These are phyloP conservation scores for Clangula hyemalis DNA, from an alignment of 2,797 vertebrate genomes.

Conservation along the genomic window DNA sequence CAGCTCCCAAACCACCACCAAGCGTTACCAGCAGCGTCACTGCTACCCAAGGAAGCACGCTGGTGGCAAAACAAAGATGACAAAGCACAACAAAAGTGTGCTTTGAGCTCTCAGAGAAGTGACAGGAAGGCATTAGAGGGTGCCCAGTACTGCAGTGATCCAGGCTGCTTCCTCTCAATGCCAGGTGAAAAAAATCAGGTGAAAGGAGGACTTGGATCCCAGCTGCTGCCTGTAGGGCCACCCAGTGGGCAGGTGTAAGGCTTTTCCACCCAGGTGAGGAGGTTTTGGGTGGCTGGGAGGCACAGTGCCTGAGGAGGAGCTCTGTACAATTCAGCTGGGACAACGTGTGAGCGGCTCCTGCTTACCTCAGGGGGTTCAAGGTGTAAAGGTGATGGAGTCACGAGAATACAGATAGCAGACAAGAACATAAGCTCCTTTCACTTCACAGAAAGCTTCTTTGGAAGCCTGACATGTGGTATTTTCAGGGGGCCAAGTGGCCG, in stretches of 20 bases:
- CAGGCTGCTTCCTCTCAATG: neutral
- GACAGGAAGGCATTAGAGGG: neutral
- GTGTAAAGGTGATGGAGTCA: neutral
- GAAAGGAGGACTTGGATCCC: neutral
- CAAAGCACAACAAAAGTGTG: no score
- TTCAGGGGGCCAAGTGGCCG: accelerated
- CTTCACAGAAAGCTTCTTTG: neutral
- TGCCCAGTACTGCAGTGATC: accelerated
- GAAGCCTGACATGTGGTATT: accelerated
- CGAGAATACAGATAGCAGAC: accelerated
- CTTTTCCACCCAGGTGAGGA: neutral
- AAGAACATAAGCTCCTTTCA: neutral
- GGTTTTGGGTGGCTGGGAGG: neutral
- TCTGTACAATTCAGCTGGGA: neutral
- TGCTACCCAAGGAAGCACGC: neutral
- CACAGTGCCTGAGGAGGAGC: neutral
- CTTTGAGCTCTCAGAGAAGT: neutral
- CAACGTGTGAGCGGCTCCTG: neutral
- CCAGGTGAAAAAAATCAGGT: accelerated
- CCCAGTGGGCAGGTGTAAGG: accelerated
- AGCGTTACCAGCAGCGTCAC: neutral
- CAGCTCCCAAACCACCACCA: no score
- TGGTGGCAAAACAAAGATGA: neutral
- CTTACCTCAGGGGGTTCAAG: no score
- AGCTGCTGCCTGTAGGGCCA: no score